Conservation (phyloP, 1,140 invertebrate species). For the Lepidostoma basale region DNA sequence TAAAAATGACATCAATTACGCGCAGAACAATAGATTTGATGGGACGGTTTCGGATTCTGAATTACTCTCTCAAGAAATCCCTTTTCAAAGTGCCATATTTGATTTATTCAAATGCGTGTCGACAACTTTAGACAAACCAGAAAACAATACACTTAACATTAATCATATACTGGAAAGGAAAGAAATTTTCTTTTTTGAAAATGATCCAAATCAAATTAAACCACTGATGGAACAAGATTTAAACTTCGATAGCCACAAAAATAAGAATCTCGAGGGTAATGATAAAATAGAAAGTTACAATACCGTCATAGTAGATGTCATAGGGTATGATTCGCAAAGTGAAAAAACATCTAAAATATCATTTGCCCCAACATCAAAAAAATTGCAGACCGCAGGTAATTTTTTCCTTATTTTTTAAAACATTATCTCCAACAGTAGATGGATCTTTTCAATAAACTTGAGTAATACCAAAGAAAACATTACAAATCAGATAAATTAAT, state of each 20-base stretch:
- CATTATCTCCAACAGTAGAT: too few species aligned
- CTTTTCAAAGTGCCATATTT: slow-evolving; percentile 17
- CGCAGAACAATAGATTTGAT: background rate
- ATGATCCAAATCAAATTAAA: background rate
- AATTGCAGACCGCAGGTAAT: background rate
- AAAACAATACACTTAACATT: background rate
- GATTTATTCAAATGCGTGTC: background rate
- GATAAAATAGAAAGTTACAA: background rate
- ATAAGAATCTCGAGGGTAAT: background rate
- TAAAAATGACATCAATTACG: too few species aligned
- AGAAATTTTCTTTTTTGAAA: background rate
- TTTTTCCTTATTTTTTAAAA: too few species aligned
- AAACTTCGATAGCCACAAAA: background rate
- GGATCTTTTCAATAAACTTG: too few species aligned
- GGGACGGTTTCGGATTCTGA: background rate
- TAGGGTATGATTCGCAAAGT: background rate
- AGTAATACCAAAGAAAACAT: too few species aligned
- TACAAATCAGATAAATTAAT: too few species aligned
- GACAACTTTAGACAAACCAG: background rate
- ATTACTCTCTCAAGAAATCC: slow-evolving; percentile 25
- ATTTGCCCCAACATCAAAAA: background rate
- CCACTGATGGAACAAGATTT: slow-evolving; percentile 24
- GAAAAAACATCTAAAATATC: background rate
- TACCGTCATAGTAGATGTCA: background rate
- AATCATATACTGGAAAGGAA: background rate